Percentiles rank a stretch among this genome's conserved stretches.
Evolutionary conservation across 2,797 vertebrate genomes (phyloP).

Genomic region (Aulostomus chinensis): DNA sequence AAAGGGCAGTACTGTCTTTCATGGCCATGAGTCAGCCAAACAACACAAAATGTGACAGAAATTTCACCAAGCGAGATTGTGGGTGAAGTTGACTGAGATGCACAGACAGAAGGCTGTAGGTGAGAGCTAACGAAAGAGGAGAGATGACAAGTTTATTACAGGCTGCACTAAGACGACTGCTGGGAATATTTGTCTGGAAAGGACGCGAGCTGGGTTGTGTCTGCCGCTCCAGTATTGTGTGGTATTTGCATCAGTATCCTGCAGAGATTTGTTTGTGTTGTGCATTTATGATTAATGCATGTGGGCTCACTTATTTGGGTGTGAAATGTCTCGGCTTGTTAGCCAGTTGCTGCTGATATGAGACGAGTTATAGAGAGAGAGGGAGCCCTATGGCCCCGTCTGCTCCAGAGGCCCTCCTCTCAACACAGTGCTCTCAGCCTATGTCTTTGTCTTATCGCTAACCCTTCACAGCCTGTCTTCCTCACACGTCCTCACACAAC

Average conservation of each 20-base stretch:
- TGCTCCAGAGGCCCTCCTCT: constrained; percentile 67
- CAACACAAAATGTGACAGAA: no score
- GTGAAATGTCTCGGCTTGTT: constrained; percentile 29
- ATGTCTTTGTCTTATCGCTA: constrained; percentile 81
- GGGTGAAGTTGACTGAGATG: background rate
- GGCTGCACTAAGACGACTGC: constrained; percentile 50
- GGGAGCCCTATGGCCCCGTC: constrained; percentile 51
- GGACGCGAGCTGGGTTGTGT: constrained; percentile 19
- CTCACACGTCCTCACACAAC: no score
- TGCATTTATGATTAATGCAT: constrained; percentile 43
- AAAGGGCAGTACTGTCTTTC: no score
- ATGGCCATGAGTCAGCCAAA: no score
- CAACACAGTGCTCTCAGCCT: constrained; percentile 67
- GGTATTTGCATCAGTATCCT: constrained; percentile 34
- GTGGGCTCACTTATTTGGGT: constrained; percentile 27
- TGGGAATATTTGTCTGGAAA: constrained; percentile 40
- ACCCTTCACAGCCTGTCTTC: constrained; percentile 74
- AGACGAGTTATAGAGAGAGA: constrained; percentile 9
- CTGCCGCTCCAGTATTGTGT: constrained; percentile 20
- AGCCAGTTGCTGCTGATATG: constrained; percentile 31
- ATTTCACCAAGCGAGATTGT: no score
- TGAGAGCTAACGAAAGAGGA: constrained; percentile 20
- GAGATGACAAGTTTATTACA: constrained; percentile 26
- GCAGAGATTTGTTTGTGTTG: constrained; percentile 23
- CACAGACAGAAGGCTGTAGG: background rate